These are phyloP conservation scores for Myopa tessellatipennis DNA, from an alignment of 2,888 invertebrate species.

Conservation along the genomic window DNA sequence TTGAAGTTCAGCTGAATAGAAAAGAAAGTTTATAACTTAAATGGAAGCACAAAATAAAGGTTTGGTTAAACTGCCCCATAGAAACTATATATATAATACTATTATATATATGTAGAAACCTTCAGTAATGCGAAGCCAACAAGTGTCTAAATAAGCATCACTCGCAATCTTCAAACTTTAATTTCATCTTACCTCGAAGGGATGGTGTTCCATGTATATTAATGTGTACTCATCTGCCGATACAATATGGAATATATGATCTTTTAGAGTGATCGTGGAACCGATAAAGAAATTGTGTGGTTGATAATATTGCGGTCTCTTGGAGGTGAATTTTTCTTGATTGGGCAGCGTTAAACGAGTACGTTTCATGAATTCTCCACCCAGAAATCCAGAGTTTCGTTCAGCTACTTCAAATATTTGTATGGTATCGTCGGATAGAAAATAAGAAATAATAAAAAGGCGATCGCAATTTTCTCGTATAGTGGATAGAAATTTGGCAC, in stretches of 20 bases:
- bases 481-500: constrained; percentile 80
- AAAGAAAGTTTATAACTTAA: not conserved
- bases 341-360: constrained; percentile 79
- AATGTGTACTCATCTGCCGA: constrained; percentile 89
- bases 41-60: no score
- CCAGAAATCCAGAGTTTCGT: constrained; percentile 77
- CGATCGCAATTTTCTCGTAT: constrained; percentile 75
- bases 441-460: constrained; percentile 84
- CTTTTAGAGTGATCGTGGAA: constrained; percentile 79
- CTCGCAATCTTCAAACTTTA: not conserved
- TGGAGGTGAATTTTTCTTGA: constrained; percentile 77
- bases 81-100: no score
- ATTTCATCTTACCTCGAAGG: constrained; percentile 72
- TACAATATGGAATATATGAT: constrained; percentile 81
- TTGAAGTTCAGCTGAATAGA: no score
- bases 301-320: constrained; percentile 80
- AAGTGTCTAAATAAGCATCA: no score
- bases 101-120: no score
- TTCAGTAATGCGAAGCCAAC: no score
- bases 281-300: constrained; percentile 89
- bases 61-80: no score
- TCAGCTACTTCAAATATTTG: constrained; percentile 82
- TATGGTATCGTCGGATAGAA: constrained; percentile 85
- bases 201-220: constrained; percentile 85
- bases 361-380: constrained; percentile 77